Base-by-base conservation (phyloP, 2,888 invertebrate genomes). In the Polietes domitor region DNA sequence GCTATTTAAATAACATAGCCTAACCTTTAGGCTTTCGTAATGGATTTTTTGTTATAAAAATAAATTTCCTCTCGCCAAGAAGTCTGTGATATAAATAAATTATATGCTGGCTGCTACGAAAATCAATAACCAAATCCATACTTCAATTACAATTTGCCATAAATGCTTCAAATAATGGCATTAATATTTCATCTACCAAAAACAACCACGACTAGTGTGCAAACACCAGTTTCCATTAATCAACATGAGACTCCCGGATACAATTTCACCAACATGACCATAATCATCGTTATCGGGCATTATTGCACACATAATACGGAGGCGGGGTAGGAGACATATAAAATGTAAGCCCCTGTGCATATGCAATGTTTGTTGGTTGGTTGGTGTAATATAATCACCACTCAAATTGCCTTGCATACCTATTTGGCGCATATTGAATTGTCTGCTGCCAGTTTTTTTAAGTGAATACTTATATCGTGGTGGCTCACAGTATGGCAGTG, bases 381-480 rank as follows among this genome's bases (percentile, higher is more conserved):
- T 32, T 32, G 32, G 41, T 41, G 41, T 41, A 41, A 50, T 21
- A 10, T 21, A 75, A 77, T 77, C 72, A 83, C 74, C 74, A 63
- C 63, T 28, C 9, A 65, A 78, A 81, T 78, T 84, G 78, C 61
- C 81, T 76, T 65, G 53, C 24, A 77, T 74, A 61, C 28, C 80
- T 24, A 68, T 68, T 68, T 2, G 43, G 47, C n/a, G 58, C 77
- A 78, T 78, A 84, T 84, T 84, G 81, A 81, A 84, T 84, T 78
- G 65, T 65, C 72, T 78, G 37, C 41, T 41, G 15, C n/a, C 47
- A 2, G 6, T 47, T 1, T 47, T 47, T n/a, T n/a, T n/a, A 47
- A 47, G 47, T 47, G 47, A 47, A 47, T 47, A 47, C 47, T 47
- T 47, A 47, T 47, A 37, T 7, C 37, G n/a, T 1, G 7, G n/a